Base-by-base conservation (phyloP, 2,797 vertebrate species). In the Salmo trutta region DNA sequence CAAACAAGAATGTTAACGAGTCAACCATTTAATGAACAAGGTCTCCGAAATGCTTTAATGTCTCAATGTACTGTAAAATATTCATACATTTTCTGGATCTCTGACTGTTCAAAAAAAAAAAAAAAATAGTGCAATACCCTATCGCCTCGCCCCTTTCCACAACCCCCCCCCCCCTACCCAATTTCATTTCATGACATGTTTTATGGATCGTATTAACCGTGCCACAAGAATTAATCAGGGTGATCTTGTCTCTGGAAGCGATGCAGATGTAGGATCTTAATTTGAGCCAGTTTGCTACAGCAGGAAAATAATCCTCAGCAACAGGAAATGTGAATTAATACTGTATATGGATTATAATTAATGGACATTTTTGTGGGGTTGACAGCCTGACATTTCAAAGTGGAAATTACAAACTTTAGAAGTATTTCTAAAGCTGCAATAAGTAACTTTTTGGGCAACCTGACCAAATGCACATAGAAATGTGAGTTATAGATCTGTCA, bases 131-230 rank as follows among this genome's bases (percentile, higher is more conserved):
- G 10, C 51, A 81, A 75, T 47, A 75, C 2, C n/a, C 64, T 69
- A 17, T 41, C 72, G 53, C 65, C 81, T 81, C 88, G 87, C 88
- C 87, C 77, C 79, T 77, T 83, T 77, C 77, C 65, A 71, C 79
- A 83, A 75, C 77, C 76, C 52, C 81, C 81, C 80, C 53, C 52
- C 14, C 52, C 52, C 4, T 17, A 54, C 16, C 41, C 7, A 10
- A 47, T 47, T 47, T 2, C 0, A 85, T 82, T 80, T 82, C 83
- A 89, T 88, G 78, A 90, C 87, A 91, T 92, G 88, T 91, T 93
- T 92, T 86, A 93, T 93, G 85, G 89, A 87, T 87, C 85, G 85
- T 85, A 90, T 90, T 85, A 89, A 86, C 68, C 86, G 85, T 83
- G 85, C 87, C 80, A 86, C 75, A 73, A 82, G 84, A 77, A 24